Evolutionary conservation across 2,113 vertebrate genomes (phyloP).

Genomic region (Larimichthys polyactis): DNA sequence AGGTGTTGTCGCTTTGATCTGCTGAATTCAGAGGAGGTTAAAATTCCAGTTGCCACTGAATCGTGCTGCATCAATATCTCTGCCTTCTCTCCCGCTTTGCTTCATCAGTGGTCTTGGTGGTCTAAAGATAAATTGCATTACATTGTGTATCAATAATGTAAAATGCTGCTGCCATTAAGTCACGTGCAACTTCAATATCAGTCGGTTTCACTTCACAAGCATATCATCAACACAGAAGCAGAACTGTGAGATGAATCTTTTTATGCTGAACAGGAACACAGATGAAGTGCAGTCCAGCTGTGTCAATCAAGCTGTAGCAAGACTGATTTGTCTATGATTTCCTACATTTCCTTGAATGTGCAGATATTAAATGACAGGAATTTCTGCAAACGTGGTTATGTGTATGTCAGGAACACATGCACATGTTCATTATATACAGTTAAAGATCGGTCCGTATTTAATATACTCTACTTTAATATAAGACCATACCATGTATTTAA

Average conservation of each 20-base stretch:
- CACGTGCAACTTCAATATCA: not conserved
- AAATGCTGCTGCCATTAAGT: not conserved
- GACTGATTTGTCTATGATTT: not conserved
- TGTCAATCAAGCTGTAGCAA: not conserved
- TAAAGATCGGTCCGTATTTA: not conserved
- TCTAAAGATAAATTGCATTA: not conserved
- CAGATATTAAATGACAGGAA: not conserved
- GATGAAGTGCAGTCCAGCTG: conserved; percentile 26
- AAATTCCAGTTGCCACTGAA: not conserved
- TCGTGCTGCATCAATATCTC: not conserved
- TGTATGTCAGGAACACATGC: not conserved
- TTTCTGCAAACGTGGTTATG: not conserved
- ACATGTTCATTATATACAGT: not conserved
- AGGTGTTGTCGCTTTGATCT: conserved; percentile 15
- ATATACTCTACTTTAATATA: not conserved
- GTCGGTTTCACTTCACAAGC: conserved; percentile 9
- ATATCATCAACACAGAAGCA: conserved; percentile 5
- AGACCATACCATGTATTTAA: not conserved
- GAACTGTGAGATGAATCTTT: not conserved
- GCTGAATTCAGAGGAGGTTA: conserved; percentile 10
- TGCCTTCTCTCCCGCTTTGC: not conserved
- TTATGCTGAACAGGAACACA: conserved; percentile 27
- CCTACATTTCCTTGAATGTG: not conserved
- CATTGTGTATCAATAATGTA: conserved; percentile 6
- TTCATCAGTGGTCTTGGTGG: not conserved